Percentiles rank a stretch among this genome's conserved stretches.
These are phyloP conservation scores for Dicrurus megarhynchus DNA, from an alignment of 2,113 vertebrate species.

Conservation along the genomic window DNA sequence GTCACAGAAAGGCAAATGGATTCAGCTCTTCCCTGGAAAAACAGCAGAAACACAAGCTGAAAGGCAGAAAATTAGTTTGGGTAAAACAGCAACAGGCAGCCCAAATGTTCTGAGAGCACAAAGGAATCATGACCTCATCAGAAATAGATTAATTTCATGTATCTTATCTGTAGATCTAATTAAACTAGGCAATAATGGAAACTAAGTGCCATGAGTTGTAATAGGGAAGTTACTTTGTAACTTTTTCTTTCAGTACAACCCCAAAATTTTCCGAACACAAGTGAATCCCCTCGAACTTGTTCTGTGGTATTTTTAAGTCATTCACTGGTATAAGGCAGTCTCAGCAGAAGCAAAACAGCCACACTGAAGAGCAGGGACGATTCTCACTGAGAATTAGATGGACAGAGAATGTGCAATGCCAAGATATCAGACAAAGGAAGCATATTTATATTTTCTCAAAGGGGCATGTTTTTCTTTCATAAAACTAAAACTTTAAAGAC, in stretches of 20 bases:
- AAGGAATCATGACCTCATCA: neutral
- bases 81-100: neutral
- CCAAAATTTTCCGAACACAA: neutral
- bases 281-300: neutral
- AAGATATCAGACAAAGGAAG: neutral
- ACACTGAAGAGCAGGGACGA: neutral
- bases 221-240: neutral
- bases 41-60: neutral
- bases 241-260: neutral
- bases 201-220: neutral
- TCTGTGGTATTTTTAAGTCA: neutral
- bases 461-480: neutral
- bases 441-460: neutral
- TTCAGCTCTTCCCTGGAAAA: neutral
- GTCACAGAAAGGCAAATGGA: neutral
- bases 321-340: neutral
- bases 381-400: neutral
- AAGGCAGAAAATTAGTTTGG: neutral
- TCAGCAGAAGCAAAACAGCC: neutral
- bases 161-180: neutral
- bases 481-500: neutral
- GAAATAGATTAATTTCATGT: neutral
- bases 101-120: neutral
- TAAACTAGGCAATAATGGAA: neutral
- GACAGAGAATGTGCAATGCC: neutral